Evolutionary conservation across 2,797 vertebrate genomes (phyloP).

Genomic region (Sparidentex hasta): DNA sequence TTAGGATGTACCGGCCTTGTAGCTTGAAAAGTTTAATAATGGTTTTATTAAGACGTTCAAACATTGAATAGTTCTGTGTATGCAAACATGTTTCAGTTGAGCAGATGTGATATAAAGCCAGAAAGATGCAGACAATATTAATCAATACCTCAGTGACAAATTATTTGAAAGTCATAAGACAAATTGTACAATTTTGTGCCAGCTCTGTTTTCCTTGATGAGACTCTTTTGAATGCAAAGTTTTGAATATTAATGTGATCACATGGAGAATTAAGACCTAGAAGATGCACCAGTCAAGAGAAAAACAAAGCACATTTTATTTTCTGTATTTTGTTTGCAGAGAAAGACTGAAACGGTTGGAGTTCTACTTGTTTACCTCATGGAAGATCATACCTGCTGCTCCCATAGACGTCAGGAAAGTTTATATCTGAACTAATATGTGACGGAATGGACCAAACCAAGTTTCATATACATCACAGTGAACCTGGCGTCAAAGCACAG

Average conservation of each 20-base stretch:
- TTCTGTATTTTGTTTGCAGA: conserved; percentile 59
- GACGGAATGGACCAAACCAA: conserved; percentile 41
- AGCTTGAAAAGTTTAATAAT: neutral
- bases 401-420: neutral
- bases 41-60: neutral
- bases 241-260: neutral
- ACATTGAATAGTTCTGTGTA: neutral
- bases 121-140: neutral
- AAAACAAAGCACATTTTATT: neutral
- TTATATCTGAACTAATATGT: neutral
- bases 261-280: neutral
- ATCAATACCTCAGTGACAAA: neutral
- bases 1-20: neutral
- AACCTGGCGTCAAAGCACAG: neutral
- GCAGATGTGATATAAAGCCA: neutral
- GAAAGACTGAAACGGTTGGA: conserved; percentile 36
- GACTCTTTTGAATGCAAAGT: neutral
- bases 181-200: neutral
- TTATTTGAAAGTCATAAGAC: neutral
- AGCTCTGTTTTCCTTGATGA: neutral
- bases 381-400: conserved; percentile 24
- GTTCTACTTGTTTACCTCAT: neutral
- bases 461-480: neutral
- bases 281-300: neutral
- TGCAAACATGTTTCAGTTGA: neutral